Conservation (phyloP, 2,888 invertebrate genomes). For the Abrostola triplasia region DNA sequence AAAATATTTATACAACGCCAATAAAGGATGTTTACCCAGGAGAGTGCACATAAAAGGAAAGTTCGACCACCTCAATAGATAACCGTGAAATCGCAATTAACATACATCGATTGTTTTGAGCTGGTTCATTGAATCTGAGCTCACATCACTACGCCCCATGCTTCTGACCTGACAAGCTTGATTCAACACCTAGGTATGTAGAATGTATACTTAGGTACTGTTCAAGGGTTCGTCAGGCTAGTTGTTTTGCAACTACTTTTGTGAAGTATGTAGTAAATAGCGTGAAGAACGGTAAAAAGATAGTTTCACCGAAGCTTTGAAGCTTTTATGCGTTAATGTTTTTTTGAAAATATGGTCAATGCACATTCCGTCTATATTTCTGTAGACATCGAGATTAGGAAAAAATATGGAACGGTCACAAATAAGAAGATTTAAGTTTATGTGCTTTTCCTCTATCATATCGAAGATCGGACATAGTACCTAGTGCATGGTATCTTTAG, state of each 20-base stretch:
- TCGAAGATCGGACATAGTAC: no score
- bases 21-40: slow-evolving; percentile 57
- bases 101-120: slow-evolving; percentile 75
- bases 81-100: slow-evolving; percentile 74
- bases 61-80: slow-evolving; percentile 74
- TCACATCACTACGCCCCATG: slow-evolving; percentile 53
- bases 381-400: no score
- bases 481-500: no score
- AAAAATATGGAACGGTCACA: no score
- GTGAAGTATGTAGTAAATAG: neutral
- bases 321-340: no score
- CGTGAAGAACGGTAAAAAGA: no score
- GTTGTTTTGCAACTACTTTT: neutral
- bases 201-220: neutral
- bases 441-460: no score
- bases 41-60: slow-evolving; percentile 70
- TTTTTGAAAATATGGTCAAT: no score
- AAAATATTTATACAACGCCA: slow-evolving; percentile 50
- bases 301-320: no score
- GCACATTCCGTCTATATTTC: no score
- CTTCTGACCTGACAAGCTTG: slow-evolving; percentile 62
- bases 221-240: neutral
- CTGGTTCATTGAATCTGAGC: slow-evolving; percentile 66
- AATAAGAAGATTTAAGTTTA: no score
- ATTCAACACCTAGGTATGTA: slow-evolving; percentile 36